Evolutionary conservation across 2,113 vertebrate genomes (phyloP).

Genomic region (Gavia stellata): DNA sequence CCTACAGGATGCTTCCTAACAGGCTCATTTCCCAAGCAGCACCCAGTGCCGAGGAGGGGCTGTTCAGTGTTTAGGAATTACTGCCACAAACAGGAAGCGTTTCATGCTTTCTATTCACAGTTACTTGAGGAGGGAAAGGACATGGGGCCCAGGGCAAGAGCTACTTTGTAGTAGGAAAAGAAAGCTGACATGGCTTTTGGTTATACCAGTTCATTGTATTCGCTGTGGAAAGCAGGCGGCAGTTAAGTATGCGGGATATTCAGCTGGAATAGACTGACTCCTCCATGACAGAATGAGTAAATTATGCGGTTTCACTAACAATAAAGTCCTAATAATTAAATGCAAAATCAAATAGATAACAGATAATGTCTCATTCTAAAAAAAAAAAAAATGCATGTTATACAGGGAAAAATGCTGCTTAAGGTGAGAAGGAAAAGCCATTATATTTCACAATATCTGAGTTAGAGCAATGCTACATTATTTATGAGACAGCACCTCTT

Average conservation of each 20-base stretch:
- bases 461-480: not conserved
- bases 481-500: not conserved
- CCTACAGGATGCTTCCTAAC: not conserved
- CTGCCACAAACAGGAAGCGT: constrained; percentile 45
- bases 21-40: constrained; percentile 15
- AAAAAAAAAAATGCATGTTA: not conserved
- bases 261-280: not conserved
- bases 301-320: not conserved
- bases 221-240: not conserved
- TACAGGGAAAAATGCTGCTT: not conserved
- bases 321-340: not conserved
- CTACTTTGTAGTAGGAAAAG: constrained; percentile 33
- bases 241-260: not conserved
- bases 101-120: constrained; percentile 58
- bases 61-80: constrained; percentile 15
- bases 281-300: not conserved
- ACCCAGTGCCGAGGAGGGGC: not conserved
- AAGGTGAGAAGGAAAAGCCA: not conserved
- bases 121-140: constrained; percentile 47
- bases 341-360: not conserved
- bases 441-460: not conserved
- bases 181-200: constrained; percentile 14
- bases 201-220: not conserved
- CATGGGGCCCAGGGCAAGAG: constrained; percentile 50
- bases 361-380: not conserved